Base-by-base conservation (phyloP, 2,888 invertebrate species). In the Arge pagana region DNA sequence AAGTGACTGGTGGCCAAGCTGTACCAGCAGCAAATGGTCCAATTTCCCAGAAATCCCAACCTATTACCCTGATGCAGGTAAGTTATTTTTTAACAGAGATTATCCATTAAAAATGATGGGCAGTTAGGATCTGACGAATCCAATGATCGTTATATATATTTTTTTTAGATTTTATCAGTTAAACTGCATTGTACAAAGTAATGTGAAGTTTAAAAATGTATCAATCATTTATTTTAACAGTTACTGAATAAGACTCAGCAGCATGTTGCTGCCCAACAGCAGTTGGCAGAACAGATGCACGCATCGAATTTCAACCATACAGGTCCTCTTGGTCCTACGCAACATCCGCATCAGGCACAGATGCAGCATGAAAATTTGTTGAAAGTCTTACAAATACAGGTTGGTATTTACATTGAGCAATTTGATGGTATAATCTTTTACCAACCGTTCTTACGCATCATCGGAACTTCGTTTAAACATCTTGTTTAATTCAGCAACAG, bases 1-100 rank as follows among this genome's bases (percentile, higher is more conserved):
- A 87, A 75, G 85, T 85, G 62, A 83, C 83, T 39, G 85, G 85
- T 63, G 85, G 85, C 8, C 85, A 85, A 73, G 84, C 83, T 55
- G 82, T 84, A 53, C 77, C 85, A 55, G 84, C 85, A 43, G 78
- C 80, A 18, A 81, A 83, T 66, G 81, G 81, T 37, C 79, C 80
- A 40, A 71, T 77, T 57, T 66, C 74, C 24, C 74, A 77, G 50
- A 74, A 77, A 55, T 76, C 77, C 57, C 70, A 67, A 31, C 79
- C 82, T 18, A 81, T 84, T 82, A 83, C 81, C 58, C 74, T 85
- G 56, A 68, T 85, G 58, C 85, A 86, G 82, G 85, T 80, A 69
- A 63, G 52, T 58, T n/a, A n/a, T n/a, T n/a, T n/a, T n/a, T n/a
- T n/a, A n/a, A n/a, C n/a, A n/a, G n/a, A n/a, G n/a, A n/a, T n/a